phyloP scores from a whole-genome alignment of 2,888 invertebrate genomes.

The Leucophenga montana region DNA sequence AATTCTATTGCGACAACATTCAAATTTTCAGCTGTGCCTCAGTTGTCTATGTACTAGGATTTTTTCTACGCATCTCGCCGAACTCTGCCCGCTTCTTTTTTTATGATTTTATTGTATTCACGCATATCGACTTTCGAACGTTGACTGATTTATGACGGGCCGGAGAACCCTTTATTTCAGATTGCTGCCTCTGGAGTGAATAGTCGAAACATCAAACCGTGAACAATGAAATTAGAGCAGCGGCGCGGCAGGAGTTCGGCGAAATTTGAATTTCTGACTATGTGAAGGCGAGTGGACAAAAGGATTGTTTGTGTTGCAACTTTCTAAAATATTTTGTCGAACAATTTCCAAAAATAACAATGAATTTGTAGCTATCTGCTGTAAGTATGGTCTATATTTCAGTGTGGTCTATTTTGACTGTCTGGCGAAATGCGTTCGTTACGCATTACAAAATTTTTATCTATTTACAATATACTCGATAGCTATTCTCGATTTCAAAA shows the following conservation, averaged over 20 bases:
- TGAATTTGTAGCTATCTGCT: background rate
- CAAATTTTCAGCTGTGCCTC: conserved; percentile 17
- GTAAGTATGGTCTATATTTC: conserved; percentile 13
- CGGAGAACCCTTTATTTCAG: conserved; percentile 35
- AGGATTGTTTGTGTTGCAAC: conserved; percentile 53
- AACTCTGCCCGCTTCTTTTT: conserved; percentile 38
- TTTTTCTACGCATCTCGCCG: too few relatives aligned
- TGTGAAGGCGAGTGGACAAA: conserved; percentile 34
- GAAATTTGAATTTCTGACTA: background rate
- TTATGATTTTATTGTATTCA: conserved; percentile 68
- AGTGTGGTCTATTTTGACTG: conserved; percentile 20
- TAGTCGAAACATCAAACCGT: conserved; percentile 42
- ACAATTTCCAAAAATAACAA: background rate
- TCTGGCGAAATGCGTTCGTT: conserved; percentile 2
- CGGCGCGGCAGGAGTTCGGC: conserved; percentile 19
- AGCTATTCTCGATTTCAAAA: too few relatives aligned
- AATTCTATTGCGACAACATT: background rate
- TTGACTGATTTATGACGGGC: conserved; percentile 63
- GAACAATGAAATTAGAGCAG: conserved; percentile 66
- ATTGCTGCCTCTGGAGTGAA: background rate
- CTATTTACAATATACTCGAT: too few relatives aligned
- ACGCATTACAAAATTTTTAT: background rate
- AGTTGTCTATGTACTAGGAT: conserved; percentile 2
- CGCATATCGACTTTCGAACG: conserved; percentile 58
- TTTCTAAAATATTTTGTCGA: conserved; percentile 44